phyloP scores from a whole-genome alignment of 2,797 vertebrate genomes.

The Notamacropus eugenii region DNA sequence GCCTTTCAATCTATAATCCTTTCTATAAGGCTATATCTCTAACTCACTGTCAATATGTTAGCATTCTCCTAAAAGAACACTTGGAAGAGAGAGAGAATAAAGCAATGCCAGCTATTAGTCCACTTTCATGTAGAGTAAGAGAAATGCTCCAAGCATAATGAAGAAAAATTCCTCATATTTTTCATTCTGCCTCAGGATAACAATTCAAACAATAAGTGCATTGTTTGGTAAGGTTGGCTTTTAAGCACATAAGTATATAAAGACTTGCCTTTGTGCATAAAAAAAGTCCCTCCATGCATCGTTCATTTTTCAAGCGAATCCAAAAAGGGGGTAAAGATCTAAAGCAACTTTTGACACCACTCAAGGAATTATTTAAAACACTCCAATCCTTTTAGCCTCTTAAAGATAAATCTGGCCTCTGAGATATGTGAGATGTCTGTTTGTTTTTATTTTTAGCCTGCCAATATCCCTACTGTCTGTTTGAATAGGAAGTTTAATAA shows the following conservation, averaged over 20 bases:
- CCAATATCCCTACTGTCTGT: constrained; percentile 46
- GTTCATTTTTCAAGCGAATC: constrained; percentile 69
- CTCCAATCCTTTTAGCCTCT: constrained; percentile 62
- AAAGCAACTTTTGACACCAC: constrained; percentile 66
- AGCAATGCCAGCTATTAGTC: constrained; percentile 55
- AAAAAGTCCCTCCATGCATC: constrained; percentile 27
- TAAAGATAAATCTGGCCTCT: constrained; percentile 67
- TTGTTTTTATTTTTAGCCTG: constrained; percentile 69
- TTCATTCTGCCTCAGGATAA: constrained; percentile 63
- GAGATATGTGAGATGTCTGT: constrained; percentile 70
- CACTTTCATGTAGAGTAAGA: constrained; percentile 63
- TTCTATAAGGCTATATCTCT: constrained; percentile 61
- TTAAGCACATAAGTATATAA: constrained; percentile 61
- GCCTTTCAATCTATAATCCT: background rate
- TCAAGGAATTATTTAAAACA: constrained; percentile 65
- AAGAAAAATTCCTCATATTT: constrained; percentile 56
- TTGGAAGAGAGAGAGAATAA: constrained; percentile 70
- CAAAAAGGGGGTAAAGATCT: constrained; percentile 68
- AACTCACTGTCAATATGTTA: constrained; percentile 66
- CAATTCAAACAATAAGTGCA: constrained; percentile 60
- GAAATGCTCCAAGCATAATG: constrained; percentile 58
- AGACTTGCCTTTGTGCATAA: constrained; percentile 56
- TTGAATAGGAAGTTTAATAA: constrained; percentile 69
- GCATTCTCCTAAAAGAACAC: constrained; percentile 41
- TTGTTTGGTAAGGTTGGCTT: constrained; percentile 54